phyloP scores from a whole-genome alignment of 1,140 invertebrate species.

The Brachionus rotundiformis region DNA sequence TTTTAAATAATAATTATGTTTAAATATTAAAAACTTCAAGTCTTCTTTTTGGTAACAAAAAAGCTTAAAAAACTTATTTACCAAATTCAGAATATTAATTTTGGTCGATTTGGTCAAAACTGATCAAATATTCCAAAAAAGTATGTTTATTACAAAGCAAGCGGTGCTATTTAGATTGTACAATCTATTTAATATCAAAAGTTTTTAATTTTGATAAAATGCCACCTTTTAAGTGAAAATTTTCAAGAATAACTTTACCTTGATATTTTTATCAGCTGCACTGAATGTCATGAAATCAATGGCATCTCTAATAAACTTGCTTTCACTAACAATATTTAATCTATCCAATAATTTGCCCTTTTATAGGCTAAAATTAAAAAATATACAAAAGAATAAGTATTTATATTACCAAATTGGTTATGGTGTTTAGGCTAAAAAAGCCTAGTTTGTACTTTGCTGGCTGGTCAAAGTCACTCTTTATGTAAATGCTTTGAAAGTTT shows the following conservation, averaged over 20 bases:
- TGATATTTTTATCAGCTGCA: neutral
- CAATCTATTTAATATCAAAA: too few relatives aligned
- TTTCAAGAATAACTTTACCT: neutral
- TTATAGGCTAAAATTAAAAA: neutral
- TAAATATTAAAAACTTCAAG: too few relatives aligned
- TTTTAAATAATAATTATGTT: too few relatives aligned
- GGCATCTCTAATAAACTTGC: neutral
- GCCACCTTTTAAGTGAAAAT: too few relatives aligned
- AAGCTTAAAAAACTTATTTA: too few relatives aligned
- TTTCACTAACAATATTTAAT: neutral
- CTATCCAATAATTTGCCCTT: slow-evolving; percentile 1
- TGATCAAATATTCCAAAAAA: too few relatives aligned
- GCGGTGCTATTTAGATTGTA: too few relatives aligned
- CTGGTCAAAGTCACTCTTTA: slow-evolving; percentile 29
- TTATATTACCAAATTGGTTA: neutral
- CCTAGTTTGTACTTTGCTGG: neutral
- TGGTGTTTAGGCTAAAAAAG: neutral
- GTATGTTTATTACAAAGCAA: too few relatives aligned
- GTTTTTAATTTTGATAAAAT: too few relatives aligned
- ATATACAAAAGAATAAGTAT: neutral
- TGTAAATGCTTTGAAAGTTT: neutral
- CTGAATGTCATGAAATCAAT: neutral
- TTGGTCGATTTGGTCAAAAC: too few relatives aligned
- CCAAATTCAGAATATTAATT: too few relatives aligned
- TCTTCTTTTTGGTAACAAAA: too few relatives aligned